Base-by-base conservation (phyloP, 2,797 vertebrate species). In the Mus caroli region DNA sequence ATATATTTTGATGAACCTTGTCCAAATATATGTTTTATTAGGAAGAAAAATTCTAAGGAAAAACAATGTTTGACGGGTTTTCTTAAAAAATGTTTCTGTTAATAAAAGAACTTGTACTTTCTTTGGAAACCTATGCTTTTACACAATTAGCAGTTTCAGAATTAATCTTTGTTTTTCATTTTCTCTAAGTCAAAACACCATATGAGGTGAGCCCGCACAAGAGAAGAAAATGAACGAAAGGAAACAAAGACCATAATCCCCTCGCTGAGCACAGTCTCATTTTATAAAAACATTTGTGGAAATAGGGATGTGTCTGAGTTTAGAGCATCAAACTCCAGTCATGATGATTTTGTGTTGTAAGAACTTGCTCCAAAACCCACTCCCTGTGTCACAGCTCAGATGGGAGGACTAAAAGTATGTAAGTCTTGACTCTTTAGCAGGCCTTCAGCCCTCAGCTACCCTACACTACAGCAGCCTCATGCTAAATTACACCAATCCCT, bases 341-440 rank as follows among this genome's bases (percentile, higher is more conserved):
- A 0, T 94, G 97, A 98, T 97, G 97, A 97, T 97, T 98, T 97
- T 77, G 83, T 97, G 97, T 97, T 97, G 90, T 80, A 71, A 87
- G 98, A 98, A 97, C 97, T 97, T 97, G 97, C 98, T 98, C 97
- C 95, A 95, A 98, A 98, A 98, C 98, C 97, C 98, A 97, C 97
- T 98, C 94, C 96, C 95, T 94, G 95, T 92, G 94, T 98, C 98
- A 98, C 98, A 97, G 98, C 98, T 98, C 98, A 98, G 98, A 98
- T 98, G 98, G 98, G 97, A 98, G 97, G 97, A 98, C 96, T 96
- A 93, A 97, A 98, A 95, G 97, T 97, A 97, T 94, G 94, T 90
- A 62, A 91, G 93, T 95, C 95, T 97, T 98, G 98, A 97, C 98
- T 98, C 97, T 93, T 97, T 95, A 94, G 96, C 94, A 98, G 98